A percentile compares a stretch with the other conserved stretches of the same genome.
These are phyloP conservation scores for Vombatus ursinus DNA, from an alignment of 2,113 vertebrate species.

Conservation along the genomic window DNA sequence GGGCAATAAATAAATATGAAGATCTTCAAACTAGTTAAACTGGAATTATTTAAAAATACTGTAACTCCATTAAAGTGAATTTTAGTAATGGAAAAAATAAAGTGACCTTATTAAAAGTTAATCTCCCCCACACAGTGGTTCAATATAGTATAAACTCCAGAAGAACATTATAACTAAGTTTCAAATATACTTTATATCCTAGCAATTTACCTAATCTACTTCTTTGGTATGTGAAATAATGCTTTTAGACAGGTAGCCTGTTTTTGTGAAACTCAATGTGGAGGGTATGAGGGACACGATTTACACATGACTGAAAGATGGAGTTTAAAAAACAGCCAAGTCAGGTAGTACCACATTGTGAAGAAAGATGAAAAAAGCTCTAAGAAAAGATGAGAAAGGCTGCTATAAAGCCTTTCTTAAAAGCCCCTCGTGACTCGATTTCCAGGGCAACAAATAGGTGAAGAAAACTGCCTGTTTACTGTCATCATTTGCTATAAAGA, in stretches of 20 bases:
- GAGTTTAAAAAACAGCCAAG: not conserved
- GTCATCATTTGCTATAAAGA: not conserved
- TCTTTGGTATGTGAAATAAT: not conserved
- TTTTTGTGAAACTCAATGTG: not conserved
- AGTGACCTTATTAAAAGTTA: not conserved
- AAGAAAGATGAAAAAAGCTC: not conserved
- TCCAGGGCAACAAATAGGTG: not conserved
- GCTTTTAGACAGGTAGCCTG: not conserved
- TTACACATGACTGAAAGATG: not conserved
- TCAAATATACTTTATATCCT: not conserved
- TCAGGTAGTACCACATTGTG: not conserved
- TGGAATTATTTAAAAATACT: not conserved
- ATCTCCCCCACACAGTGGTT: not conserved
- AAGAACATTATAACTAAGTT: not conserved
- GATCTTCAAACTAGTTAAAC: not conserved
- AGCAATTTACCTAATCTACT: not conserved
- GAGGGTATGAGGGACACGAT: not conserved
- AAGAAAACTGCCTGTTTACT: not conserved
- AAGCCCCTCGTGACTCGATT: not conserved
- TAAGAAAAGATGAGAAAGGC: not conserved
- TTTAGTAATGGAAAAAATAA: not conserved
- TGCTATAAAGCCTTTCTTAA: not conserved
- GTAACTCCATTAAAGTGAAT: not conserved
- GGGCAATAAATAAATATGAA: not conserved
- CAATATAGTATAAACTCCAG: not conserved